Base-by-base conservation (phyloP, 1,140 invertebrate genomes). In the Halyomorpha halys region DNA sequence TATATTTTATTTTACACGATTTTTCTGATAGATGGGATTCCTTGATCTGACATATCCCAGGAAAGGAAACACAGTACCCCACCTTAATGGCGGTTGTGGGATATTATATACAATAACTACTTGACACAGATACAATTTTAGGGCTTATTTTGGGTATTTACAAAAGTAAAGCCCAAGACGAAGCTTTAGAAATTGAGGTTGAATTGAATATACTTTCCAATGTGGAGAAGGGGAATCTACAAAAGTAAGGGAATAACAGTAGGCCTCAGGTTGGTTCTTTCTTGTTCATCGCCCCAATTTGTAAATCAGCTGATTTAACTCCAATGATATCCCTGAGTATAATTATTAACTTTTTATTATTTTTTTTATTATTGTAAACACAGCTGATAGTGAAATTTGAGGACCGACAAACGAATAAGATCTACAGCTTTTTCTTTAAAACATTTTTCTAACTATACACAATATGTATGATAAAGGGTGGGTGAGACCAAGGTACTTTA, bases 81-180 rank as follows among this genome's bases (percentile, higher is more conserved):
- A 23, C 23, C 53, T 25, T 21, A 25, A 16, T 21, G 18, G 53
- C 19, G 18, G 15, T 15, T 8, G 4, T 56, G 53, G 53, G 53
- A 56, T 23, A 56, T 56, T 56, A 56, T 56, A 56, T 56, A 56
- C 53, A 56, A 23, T 56, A 56, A 56, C 53, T 56, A 56, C 53
- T 56, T 56, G 53, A 56, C 53, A 56, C 53, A 56, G 23, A 56
- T 56, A 56, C 53, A 56, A 23, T 56, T 25, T 2, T 56, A 56
- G 53, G 53, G 53, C 53, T 56, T 56, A 56, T 16, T 56, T 56
- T 56, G 21, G 53, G 53, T 56, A 56, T 56, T 56, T 56, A 56
- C 53, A 56, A 56, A n/a, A 56, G 53, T 21, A 23, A 19, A 25
- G 53, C 53, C 53, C 53, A 25, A 25, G 23, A 56, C 53, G 53